Evolutionary conservation across 2,797 vertebrate species (phyloP).

Genomic region (Salmo trutta): DNA sequence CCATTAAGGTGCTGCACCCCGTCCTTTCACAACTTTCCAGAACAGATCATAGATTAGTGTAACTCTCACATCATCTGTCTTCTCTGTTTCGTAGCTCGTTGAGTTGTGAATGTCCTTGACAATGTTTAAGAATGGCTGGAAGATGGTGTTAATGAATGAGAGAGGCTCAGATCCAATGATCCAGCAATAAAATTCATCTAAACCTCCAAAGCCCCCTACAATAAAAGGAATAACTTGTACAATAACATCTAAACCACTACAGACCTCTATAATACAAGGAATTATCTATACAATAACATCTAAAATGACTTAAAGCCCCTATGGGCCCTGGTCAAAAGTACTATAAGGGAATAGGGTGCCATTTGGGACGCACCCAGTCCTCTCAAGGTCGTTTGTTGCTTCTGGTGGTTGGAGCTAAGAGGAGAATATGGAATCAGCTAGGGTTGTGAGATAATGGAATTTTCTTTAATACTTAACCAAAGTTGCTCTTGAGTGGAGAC

Average conservation of each 20-base stretch:
- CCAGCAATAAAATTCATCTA: conserved; percentile 27
- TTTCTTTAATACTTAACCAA: conserved; percentile 19
- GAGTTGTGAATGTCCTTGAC: background rate
- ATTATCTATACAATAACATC: background rate
- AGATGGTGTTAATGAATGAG: conserved; percentile 1
- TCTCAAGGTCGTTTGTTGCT: background rate
- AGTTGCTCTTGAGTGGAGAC: conserved; percentile 4
- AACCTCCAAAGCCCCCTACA: conserved; percentile 8
- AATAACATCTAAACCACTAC: no score
- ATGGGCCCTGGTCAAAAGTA: background rate
- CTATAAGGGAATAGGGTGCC: background rate
- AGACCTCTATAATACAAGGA: background rate
- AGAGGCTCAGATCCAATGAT: conserved; percentile 52
- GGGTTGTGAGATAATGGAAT: conserved; percentile 1
- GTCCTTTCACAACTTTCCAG: no score
- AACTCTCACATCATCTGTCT: no score
- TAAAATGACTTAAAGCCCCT: no score
- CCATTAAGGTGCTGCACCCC: no score
- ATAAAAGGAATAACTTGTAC: no score
- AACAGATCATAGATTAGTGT: no score
- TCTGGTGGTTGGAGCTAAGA: background rate
- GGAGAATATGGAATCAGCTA: background rate
- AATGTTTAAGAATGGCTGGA: background rate
- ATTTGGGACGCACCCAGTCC: background rate
- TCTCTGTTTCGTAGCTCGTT: no score